Percentiles rank a stretch among this genome's conserved stretches.
Evolutionary conservation across 2,888 invertebrate genomes (phyloP).

Genomic region (Cephus pulcher): DNA sequence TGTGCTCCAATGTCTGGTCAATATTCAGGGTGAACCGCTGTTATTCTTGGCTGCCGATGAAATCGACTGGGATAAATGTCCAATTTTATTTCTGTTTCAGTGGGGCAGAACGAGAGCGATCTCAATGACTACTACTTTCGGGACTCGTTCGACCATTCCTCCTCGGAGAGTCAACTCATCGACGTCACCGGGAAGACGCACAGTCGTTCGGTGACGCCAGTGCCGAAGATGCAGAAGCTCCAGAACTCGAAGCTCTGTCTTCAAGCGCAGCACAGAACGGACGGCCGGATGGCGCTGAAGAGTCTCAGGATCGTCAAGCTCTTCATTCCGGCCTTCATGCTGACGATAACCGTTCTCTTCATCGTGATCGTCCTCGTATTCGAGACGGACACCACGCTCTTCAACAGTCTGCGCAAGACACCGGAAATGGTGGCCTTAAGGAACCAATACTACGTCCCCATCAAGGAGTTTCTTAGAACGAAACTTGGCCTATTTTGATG

Average conservation of each 20-base stretch:
- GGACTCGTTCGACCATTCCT: constrained; percentile 83
- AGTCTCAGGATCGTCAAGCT: constrained; percentile 72
- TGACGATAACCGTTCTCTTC: constrained; percentile 78
- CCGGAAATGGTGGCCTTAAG: constrained; percentile 82
- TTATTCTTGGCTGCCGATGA: no score
- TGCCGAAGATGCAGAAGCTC: constrained; percentile 63
- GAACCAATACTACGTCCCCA: constrained; percentile 85
- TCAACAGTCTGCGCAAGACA: constrained; percentile 77
- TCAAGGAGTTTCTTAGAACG: constrained; percentile 80
- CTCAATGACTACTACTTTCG: constrained; percentile 78
- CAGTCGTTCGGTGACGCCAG: constrained; percentile 58
- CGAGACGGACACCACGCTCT: constrained; percentile 82
- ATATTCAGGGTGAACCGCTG: no score
- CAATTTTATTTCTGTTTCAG: constrained; percentile 46
- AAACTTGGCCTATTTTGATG: constrained; percentile 76
- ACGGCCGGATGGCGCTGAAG: constrained; percentile 36
- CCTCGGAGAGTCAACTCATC: constrained; percentile 79
- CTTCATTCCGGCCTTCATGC: constrained; percentile 82
- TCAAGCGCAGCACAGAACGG: constrained; percentile 28
- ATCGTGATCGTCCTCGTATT: constrained; percentile 78
- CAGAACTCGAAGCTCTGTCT: constrained; percentile 59
- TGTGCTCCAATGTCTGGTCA: no score
- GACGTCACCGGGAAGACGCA: constrained; percentile 61
- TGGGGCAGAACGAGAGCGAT: constrained; percentile 60
- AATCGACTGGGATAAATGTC: no score